Conservation (phyloP, 2,113 vertebrate species). For the Dissostichus mawsoni region DNA sequence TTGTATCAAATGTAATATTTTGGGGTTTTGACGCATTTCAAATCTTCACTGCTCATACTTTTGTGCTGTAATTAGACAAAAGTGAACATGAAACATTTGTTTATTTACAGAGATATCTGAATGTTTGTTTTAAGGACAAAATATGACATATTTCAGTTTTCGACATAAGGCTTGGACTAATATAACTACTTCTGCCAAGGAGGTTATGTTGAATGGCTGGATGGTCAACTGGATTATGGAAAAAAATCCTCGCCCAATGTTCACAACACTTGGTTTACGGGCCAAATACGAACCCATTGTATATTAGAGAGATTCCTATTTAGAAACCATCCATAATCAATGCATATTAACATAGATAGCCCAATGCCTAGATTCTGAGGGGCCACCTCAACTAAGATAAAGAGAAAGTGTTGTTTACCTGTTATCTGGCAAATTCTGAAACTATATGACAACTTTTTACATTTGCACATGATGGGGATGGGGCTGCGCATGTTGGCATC, state of each 20-base stretch:
- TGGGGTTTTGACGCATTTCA: background rate
- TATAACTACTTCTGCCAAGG: too few species aligned
- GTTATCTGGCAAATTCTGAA: background rate
- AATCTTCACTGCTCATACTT: background rate
- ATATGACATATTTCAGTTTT: background rate
- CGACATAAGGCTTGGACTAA: background rate
- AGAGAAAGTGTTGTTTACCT: background rate
- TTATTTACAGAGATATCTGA: background rate
- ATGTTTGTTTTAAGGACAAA: background rate
- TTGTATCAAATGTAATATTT: background rate
- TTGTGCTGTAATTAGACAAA: background rate
- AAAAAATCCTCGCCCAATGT: too few species aligned
- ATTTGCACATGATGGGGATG: constrained; percentile 5
- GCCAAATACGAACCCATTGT: too few species aligned
- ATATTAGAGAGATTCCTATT: too few species aligned
- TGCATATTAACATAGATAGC: background rate
- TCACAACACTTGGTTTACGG: too few species aligned
- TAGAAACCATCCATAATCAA: background rate
- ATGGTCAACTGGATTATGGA: too few species aligned
- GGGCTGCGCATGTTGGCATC: background rate
- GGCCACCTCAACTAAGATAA: background rate
- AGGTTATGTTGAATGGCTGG: too few species aligned
- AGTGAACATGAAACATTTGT: background rate
- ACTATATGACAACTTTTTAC: background rate
- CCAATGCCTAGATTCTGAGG: background rate